Percentiles rank a stretch among this genome's conserved stretches.
phyloP scores from a whole-genome alignment of 1,140 invertebrate genomes.

The Drosophila albomicans region DNA sequence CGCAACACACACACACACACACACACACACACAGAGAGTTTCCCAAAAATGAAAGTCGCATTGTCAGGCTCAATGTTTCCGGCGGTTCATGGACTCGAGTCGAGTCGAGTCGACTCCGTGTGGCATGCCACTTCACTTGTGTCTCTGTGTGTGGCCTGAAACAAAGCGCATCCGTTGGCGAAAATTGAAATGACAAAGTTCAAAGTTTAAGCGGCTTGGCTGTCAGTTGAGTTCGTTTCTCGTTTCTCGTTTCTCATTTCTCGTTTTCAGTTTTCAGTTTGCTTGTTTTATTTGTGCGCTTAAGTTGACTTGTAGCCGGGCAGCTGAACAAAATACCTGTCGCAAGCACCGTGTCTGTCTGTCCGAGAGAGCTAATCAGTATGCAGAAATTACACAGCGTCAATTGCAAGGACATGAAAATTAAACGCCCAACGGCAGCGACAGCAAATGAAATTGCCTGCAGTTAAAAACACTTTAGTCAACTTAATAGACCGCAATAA shows the following conservation, averaged over 20 bases:
- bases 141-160: constrained; percentile 50
- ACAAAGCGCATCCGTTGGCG: constrained; percentile 84
- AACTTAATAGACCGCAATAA: constrained; percentile 44
- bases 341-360: constrained; percentile 4
- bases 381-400: constrained; percentile 58
- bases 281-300: constrained; percentile 15
- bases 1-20: constrained; percentile 9
- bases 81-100: constrained; percentile 36
- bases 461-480: constrained; percentile 77
- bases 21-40: constrained; percentile 12
- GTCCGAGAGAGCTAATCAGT: constrained; percentile 57
- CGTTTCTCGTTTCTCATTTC: constrained; percentile 6
- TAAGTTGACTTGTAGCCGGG: constrained; percentile 52
- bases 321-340: constrained; percentile 28
- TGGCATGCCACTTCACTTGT: constrained; percentile 24
- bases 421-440: constrained; percentile 56
- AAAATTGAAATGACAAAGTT: constrained; percentile 85
- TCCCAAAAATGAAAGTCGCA: constrained; percentile 74
- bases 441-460: constrained; percentile 78
- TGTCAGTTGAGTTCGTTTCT: constrained; percentile 65
- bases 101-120: background rate
- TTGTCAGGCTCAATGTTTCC: constrained; percentile 82
- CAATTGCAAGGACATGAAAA: constrained; percentile 61
- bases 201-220: constrained; percentile 84
- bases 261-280: constrained; percentile 6